Base-by-base conservation (phyloP, 2,888 invertebrate genomes). In the Conus canariensis region DNA sequence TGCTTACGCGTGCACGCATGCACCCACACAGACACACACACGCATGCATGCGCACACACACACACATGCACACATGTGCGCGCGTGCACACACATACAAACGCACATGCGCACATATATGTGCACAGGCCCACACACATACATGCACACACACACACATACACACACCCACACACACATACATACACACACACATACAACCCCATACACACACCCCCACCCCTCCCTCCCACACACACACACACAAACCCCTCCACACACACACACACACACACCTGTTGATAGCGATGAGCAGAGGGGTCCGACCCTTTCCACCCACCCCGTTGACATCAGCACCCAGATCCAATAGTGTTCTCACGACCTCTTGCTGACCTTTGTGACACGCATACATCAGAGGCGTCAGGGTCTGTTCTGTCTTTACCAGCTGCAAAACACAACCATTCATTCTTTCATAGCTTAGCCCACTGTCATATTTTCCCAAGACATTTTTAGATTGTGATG, bases 301-400 rank as follows among this genome's bases (percentile, higher is more conserved):
- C 0, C 85, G 22, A 25, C 91, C 86, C n/a, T 82, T 88, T 19
- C 56, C 30, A 7, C 83, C 88, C 16, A n/a, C 56, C 14, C 10
- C 58, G 14, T 90, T 85, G 25, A 91, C 22, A n/a, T 90, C 90
- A 67, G 86, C 88, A 10, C 91, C 91, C n/a, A 88, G 56, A 10
- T 91, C 88, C 19, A 91, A 74, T 30, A 91, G 82, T 19, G 67
- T 14, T 16, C 59, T 85, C 60, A 90, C 88, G 16, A 91, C 56
- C 16, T 90, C 85, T 1, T 9, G 67, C 16, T 86, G 45, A 22
- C 91, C 91, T 83, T 90, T 59, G 70, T 91, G 64, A 25, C 88
- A 60, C 14, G 91, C 91, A 70, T 88, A 80, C 85, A 88, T 88
- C 45, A 91, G 86, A 0, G 90, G 91, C 8, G 91, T 90, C 59